Evolutionary conservation across 2,888 invertebrate species (phyloP).

Genomic region (Pycnomerus fuliginosus): DNA sequence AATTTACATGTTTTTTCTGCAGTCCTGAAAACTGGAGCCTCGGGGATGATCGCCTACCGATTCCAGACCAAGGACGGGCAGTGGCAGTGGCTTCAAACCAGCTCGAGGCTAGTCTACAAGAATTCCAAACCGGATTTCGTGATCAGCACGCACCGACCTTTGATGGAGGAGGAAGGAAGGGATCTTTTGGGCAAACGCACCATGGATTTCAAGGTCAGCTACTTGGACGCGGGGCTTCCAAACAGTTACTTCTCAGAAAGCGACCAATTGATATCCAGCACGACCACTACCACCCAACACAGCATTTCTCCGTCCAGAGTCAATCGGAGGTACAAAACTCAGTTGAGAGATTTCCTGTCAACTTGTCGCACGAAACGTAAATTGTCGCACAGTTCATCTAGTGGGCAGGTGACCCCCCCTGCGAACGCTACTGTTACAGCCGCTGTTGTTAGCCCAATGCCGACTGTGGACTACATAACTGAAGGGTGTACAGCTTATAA

Average conservation of each 20-base stretch:
- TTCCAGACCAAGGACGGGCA: conserved; percentile 91
- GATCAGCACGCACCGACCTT: conserved; percentile 95
- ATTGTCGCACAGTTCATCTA: conserved; percentile 45
- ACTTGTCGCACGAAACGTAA: conserved; percentile 70
- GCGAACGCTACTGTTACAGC: conserved; percentile 57
- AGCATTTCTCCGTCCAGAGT: conserved; percentile 68
- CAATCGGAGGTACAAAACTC: conserved; percentile 89
- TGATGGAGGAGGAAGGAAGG: conserved; percentile 99
- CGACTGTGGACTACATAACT: conserved; percentile 66
- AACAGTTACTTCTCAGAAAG: conserved; percentile 88
- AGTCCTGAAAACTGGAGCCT: conserved; percentile 99
- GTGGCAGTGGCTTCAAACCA: conserved; percentile 98
- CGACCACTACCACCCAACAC: conserved; percentile 54
- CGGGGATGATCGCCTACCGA: conserved; percentile 98
- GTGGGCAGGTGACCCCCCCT: conserved; percentile 51
- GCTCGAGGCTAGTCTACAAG: conserved; percentile 95
- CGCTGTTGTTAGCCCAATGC: conserved; percentile 56
- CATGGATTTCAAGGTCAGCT: conserved; percentile 98
- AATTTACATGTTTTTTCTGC: too few relatives aligned
- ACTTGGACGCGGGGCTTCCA: conserved; percentile 90
- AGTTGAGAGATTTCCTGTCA: conserved; percentile 87
- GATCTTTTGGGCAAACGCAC: conserved; percentile 96
- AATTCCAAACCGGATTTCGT: conserved; percentile 99
- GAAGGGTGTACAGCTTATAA: conserved; percentile 67
- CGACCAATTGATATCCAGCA: conserved; percentile 70